phyloP scores from a whole-genome alignment of 35 echinoderm and acorn worm species.

The Chiridota heheva region DNA sequence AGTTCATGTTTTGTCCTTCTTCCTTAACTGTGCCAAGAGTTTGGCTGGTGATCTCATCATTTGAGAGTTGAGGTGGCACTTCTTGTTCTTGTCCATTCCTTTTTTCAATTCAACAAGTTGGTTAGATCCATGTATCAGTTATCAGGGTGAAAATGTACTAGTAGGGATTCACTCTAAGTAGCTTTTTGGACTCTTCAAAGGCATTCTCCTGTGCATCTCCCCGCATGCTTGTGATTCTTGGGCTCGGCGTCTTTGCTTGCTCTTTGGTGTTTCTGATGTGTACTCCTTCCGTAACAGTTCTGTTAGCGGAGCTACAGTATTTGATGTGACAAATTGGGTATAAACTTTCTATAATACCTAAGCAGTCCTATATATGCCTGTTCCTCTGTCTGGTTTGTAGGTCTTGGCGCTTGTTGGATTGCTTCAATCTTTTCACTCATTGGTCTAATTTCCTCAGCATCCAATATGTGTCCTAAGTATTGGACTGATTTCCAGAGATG shows the following conservation, averaged over 20 bases:
- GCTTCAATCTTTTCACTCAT: constrained; percentile 10
- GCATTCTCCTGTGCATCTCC: constrained; percentile 17
- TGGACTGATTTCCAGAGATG: constrained; percentile 40
- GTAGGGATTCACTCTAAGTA: constrained; percentile 29
- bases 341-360: constrained; percentile 63
- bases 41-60: too few relatives aligned
- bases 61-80: too few relatives aligned
- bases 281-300: constrained; percentile 51
- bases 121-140: too few relatives aligned
- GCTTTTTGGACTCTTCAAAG: constrained; percentile 50
- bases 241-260: background rate
- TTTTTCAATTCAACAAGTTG: too few relatives aligned
- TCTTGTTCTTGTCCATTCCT: too few relatives aligned
- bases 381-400: constrained; percentile 44
- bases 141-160: constrained; percentile 55
- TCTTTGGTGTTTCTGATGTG: constrained; percentile 4
- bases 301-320: constrained; percentile 39
- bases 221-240: constrained; percentile 1
- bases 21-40: too few relatives aligned
- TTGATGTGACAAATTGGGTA: constrained; percentile 49
- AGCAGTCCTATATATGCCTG: constrained; percentile 55
- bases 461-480: constrained; percentile 49
- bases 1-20: too few relatives aligned
- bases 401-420: constrained; percentile 27
- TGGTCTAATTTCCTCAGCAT: constrained; percentile 41